phyloP scores from a whole-genome alignment of 2,888 invertebrate species.

The Nycteola revayana region DNA sequence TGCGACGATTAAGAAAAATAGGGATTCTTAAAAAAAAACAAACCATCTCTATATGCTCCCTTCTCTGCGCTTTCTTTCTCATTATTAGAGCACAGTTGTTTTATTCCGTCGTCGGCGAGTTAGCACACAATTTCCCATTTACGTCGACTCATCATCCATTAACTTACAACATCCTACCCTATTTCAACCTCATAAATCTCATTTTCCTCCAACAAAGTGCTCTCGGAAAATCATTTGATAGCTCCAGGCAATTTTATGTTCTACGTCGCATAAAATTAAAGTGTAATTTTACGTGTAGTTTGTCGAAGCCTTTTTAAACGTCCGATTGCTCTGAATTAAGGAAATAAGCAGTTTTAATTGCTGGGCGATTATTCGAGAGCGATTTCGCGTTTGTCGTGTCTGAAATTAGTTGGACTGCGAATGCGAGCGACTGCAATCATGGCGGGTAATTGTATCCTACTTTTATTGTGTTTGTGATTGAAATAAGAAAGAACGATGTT shows the following conservation, averaged over 20 bases:
- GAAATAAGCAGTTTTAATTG: conserved; percentile 79
- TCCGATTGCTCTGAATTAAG: conserved; percentile 72
- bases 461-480: conserved; percentile 10
- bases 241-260: conserved; percentile 12
- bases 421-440: conserved; percentile 13
- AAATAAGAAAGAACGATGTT: no score
- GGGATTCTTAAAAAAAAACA: no score
- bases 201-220: conserved; percentile 29
- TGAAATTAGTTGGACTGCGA: conserved; percentile 32
- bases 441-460: conserved; percentile 10
- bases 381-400: conserved; percentile 49
- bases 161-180: conserved; percentile 39
- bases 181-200: conserved; percentile 22
- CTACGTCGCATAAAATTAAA: conserved; percentile 12
- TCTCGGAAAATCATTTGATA: conserved; percentile 34
- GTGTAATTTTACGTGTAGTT: conserved; percentile 20
- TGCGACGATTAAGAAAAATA: no score
- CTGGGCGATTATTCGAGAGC: conserved; percentile 64
- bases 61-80: conserved; percentile 52
- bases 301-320: conserved; percentile 53
- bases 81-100: conserved; percentile 80
- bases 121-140: conserved; percentile 78
- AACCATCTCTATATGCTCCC: conserved; percentile 2
- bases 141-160: conserved; percentile 53
- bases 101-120: conserved; percentile 72